A percentile compares a stretch with the other conserved stretches of the same genome.
Conservation (phyloP, 2,797 vertebrate species). For the Halcyon smyrnensis region DNA sequence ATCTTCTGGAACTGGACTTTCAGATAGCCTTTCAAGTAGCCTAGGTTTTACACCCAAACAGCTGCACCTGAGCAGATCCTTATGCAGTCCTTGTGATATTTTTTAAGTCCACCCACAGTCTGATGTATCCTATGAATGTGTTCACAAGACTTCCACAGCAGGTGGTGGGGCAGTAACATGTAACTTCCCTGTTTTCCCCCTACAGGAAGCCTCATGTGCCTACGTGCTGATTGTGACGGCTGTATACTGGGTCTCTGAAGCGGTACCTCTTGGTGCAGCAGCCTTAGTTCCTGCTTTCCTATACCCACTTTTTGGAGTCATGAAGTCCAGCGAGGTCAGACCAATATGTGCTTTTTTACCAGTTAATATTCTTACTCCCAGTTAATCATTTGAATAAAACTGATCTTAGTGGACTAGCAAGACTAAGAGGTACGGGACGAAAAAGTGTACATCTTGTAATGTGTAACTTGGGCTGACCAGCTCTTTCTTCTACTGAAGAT, state of each 20-base stretch:
- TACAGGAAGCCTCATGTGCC: slow-evolving; percentile 92
- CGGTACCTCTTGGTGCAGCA: slow-evolving; percentile 93
- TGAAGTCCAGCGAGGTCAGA: slow-evolving; percentile 96
- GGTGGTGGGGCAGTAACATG: neutral
- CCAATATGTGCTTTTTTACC: neutral
- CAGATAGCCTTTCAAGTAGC: neutral
- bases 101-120: neutral
- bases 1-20: neutral
- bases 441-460: neutral
- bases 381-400: neutral
- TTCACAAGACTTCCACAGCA: neutral
- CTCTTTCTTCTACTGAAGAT: neutral
- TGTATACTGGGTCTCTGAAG: slow-evolving; percentile 96
- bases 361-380: neutral
- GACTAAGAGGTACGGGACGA: neutral
- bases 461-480: neutral
- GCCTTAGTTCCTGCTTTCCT: slow-evolving; percentile 96
- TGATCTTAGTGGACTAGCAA: neutral
- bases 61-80: neutral
- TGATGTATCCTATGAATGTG: rapidly evolving
- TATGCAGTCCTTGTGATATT: neutral
- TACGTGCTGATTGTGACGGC: slow-evolving; percentile 95
- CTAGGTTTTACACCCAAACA: neutral
- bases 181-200: neutral
- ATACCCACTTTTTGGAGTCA: slow-evolving; percentile 95